Evolutionary conservation across 2,797 vertebrate genomes (phyloP).

Genomic region (Bufotes viridis): DNA sequence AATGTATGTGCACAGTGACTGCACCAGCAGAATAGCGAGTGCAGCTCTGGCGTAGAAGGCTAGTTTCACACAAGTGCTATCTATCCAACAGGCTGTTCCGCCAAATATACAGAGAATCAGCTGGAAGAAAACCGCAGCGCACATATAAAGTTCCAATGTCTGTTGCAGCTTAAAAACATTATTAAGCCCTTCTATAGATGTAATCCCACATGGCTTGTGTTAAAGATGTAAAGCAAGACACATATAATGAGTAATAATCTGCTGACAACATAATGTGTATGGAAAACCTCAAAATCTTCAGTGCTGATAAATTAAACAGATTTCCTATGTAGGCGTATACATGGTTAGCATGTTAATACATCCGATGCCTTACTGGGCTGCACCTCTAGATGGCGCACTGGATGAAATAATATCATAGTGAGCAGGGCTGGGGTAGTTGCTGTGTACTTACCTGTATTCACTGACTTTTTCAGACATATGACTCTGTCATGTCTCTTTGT

Average conservation of each 20-base stretch:
- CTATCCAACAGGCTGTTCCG: too few relatives aligned
- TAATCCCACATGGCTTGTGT: not conserved
- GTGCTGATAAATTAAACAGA: not conserved
- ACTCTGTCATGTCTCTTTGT: too few relatives aligned
- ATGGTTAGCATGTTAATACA: conserved; percentile 7
- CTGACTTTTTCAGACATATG: not conserved
- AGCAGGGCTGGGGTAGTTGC: not conserved
- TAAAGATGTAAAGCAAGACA: not conserved
- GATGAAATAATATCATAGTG: not conserved
- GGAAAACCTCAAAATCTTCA: not conserved
- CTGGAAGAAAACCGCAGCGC: too few relatives aligned
- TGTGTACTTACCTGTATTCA: not conserved
- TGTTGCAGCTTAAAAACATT: too few relatives aligned
- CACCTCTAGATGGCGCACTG: not conserved
- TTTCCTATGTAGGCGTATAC: not conserved
- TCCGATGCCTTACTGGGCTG: not conserved
- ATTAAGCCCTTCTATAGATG: not conserved
- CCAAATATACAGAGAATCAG: too few relatives aligned
- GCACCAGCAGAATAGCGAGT: too few relatives aligned
- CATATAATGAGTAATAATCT: not conserved
- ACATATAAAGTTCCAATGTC: too few relatives aligned
- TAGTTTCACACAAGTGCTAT: too few relatives aligned
- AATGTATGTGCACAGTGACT: too few relatives aligned
- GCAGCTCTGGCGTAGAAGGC: too few relatives aligned
- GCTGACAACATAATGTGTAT: not conserved